phyloP scores from a whole-genome alignment of 2,113 vertebrate species.

The Hypanus sabinus region DNA sequence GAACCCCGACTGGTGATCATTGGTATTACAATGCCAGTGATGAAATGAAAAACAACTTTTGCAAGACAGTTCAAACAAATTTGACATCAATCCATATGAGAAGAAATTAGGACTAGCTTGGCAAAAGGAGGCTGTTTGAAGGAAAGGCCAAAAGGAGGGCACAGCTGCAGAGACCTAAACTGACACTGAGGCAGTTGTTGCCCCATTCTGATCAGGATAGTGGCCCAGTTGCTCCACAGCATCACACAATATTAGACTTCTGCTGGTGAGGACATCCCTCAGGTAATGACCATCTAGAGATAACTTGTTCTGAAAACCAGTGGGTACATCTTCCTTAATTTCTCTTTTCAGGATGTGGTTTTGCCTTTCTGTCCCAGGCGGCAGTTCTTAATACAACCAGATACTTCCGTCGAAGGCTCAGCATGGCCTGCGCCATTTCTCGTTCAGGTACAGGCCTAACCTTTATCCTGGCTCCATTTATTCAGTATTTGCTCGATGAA shows the following conservation, averaged over 20 bases:
- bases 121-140: background rate
- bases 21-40: no score
- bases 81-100: background rate
- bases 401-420: slow-evolving; percentile 26
- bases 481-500: slow-evolving; percentile 22
- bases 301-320: background rate
- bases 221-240: background rate
- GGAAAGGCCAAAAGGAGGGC: background rate
- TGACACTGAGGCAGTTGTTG: no score
- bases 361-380: slow-evolving; percentile 36
- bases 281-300: background rate
- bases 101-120: background rate
- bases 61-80: background rate
- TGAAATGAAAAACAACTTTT: background rate
- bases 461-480: slow-evolving; percentile 35
- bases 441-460: slow-evolving; percentile 33
- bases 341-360: slow-evolving; percentile 15
- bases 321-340: background rate
- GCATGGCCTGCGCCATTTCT: slow-evolving; percentile 35
- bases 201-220: background rate
- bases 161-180: background rate
- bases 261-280: background rate
- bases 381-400: slow-evolving; percentile 28
- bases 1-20: no score
- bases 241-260: background rate